Base-by-base conservation (phyloP, 2,113 vertebrate species). In the Madoqua kirkii region DNA sequence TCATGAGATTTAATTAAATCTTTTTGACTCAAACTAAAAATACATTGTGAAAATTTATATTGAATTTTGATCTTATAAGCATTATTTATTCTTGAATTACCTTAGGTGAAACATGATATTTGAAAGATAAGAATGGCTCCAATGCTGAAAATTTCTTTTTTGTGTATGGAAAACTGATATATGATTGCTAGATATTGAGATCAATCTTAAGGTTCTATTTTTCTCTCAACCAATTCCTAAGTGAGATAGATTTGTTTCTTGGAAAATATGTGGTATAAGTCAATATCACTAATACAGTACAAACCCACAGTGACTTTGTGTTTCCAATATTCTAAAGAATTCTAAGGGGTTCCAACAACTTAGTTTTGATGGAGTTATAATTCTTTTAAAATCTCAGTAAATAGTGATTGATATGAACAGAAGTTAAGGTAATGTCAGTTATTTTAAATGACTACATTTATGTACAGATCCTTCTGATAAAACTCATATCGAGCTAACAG, bases 71-170 rank as follows among this genome's bases (percentile, higher is more conserved):
- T 96, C 82, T 97, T 90, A 59, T 78, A 96, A 96, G 82, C 97
- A 36, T 52, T 89, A 81, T 94, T 45, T 76, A 88, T 94, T 95
- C 64, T 94, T 96, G 57, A 97, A 98, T 85, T 89, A 76, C 4
- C 17, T 60, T 90, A 95, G 57, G 4, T 85, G 82, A 50, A 31
- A 94, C 84, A 92, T 97, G 95, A 87, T 86, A 93, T 92, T 89
- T 98, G 84, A 97, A 91, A 97, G 31, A 89, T 97, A 97, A 98
- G 91, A 97, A 97, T 98, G 92, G 74, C 87, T 97, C 91, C 96
- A 83, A 23, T 48, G 27, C 43, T 97, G 64, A 85, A 85, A 64
- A n/a, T 89, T n/a, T 85, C 48, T 78, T 93, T 97, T 95, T 87
- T 79, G 52, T 33, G 21, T 55, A 89, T 17, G 81, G 27, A 90